Conservation (phyloP, 2,113 vertebrate genomes). For the Addax nasomaculatus region DNA sequence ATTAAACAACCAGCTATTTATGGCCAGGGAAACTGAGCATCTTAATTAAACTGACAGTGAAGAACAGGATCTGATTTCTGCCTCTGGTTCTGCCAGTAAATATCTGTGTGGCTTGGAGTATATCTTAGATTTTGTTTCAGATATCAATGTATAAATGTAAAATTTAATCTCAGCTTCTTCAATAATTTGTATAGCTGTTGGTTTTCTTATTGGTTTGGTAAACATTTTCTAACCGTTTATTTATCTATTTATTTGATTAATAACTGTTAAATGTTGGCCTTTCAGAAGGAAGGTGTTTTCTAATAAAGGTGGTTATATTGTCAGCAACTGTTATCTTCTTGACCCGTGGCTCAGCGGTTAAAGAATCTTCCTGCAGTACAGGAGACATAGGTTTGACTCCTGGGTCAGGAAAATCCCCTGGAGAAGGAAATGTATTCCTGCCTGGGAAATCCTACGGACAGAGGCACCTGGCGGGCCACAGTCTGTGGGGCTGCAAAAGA, state of each 20-base stretch:
- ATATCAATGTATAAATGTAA: not conserved
- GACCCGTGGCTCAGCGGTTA: not conserved
- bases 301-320: not conserved
- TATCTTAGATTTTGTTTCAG: conserved; percentile 9
- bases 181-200: not conserved
- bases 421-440: not conserved
- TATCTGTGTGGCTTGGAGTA: not conserved
- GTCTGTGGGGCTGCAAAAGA: not conserved
- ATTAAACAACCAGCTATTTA: not conserved
- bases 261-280: not conserved
- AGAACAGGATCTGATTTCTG: not conserved
- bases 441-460: not conserved
- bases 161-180: not conserved
- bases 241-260: not conserved
- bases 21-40: not conserved
- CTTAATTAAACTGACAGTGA: not conserved
- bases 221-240: not conserved
- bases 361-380: not conserved
- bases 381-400: not conserved
- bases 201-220: not conserved
- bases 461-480: not conserved
- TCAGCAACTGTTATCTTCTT: not conserved
- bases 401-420: not conserved
- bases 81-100: not conserved
- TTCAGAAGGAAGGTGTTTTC: not conserved